These are phyloP conservation scores for Acanthochromis polyacanthus DNA, from an alignment of 2,113 vertebrate species.

Conservation along the genomic window DNA sequence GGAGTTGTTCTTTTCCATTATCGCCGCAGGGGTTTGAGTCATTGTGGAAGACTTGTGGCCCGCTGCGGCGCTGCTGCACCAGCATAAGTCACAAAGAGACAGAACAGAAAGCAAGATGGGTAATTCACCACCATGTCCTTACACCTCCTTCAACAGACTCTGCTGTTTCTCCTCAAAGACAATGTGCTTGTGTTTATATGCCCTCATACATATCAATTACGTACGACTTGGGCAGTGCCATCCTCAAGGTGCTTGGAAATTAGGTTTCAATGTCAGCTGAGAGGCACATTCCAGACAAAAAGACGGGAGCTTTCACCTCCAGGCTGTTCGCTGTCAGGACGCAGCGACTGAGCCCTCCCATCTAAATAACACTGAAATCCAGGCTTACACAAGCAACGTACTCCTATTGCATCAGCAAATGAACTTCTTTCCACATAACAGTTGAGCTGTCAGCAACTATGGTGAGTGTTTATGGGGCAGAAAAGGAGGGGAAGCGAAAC, in stretches of 20 bases:
- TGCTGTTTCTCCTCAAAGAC: constrained; percentile 76
- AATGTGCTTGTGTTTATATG: constrained; percentile 60
- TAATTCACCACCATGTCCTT: constrained; percentile 66
- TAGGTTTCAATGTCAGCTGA: constrained; percentile 80
- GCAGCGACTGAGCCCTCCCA: constrained; percentile 63
- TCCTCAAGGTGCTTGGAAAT: constrained; percentile 82
- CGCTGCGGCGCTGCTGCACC: constrained; percentile 48
- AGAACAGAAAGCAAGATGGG: constrained; percentile 36
- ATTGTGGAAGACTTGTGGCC: constrained; percentile 45
- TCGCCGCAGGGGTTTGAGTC: constrained; percentile 64
- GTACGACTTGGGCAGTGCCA: constrained; percentile 70
- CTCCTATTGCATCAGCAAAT: constrained; percentile 79
- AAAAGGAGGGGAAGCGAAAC: constrained; percentile 66
- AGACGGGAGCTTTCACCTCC: constrained; percentile 68
- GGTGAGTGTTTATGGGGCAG: constrained; percentile 62
- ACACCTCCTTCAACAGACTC: constrained; percentile 59
- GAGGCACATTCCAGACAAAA: constrained; percentile 67
- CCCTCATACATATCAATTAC: constrained; percentile 83
- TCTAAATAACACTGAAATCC: constrained; percentile 70
- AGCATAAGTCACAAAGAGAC: constrained; percentile 60
- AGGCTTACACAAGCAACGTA: constrained; percentile 69
- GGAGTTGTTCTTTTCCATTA: constrained; percentile 69
- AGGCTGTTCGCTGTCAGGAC: constrained; percentile 47
- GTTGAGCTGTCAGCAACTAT: constrained; percentile 73
- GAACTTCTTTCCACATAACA: constrained; percentile 70